Conservation (phyloP, 1,140 invertebrate genomes). For the Venturia canescens region DNA sequence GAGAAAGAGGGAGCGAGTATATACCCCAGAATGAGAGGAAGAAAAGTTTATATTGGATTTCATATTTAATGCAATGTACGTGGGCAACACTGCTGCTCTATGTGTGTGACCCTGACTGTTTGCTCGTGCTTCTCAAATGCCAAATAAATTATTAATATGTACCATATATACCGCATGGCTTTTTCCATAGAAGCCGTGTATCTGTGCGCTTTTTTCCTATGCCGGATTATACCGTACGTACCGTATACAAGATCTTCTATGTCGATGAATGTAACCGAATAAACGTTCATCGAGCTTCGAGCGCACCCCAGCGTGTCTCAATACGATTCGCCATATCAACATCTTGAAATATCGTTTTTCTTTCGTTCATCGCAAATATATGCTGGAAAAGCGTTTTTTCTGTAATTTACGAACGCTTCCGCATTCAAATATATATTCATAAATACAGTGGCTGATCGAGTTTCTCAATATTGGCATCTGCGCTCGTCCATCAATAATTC, state of each 20-base stretch:
- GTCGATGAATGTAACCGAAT: neutral
- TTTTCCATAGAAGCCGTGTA: conserved; percentile 4
- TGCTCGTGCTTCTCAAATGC: conserved; percentile 39
- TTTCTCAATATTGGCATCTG: too few relatives aligned
- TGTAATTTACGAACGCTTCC: too few relatives aligned
- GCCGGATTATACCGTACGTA: neutral
- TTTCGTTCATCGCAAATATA: too few relatives aligned
- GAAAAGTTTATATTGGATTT: conserved; percentile 71
- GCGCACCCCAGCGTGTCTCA: too few relatives aligned
- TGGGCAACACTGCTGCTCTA: conserved; percentile 23
- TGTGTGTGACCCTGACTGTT: neutral
- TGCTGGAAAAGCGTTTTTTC: too few relatives aligned
- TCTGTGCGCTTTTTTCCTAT: neutral
- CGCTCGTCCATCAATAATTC: too few relatives aligned
- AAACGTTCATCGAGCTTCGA: neutral
- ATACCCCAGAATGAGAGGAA: conserved; percentile 6
- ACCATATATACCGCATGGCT: conserved; percentile 53
- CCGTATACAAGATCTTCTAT: neutral
- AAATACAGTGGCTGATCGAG: too few relatives aligned
- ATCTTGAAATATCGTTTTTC: neutral
- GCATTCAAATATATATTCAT: too few relatives aligned
- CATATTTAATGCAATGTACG: conserved; percentile 69
- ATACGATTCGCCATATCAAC: neutral
- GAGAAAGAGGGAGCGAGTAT: conserved; percentile 47
- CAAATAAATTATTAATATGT: conserved; percentile 68